Evolutionary conservation across 37 sponge, comb jelly and placozoan species (phyloP), one percentile per base, ranked within the genome.

Genomic region (Petrosia ficiformis): DNA sequence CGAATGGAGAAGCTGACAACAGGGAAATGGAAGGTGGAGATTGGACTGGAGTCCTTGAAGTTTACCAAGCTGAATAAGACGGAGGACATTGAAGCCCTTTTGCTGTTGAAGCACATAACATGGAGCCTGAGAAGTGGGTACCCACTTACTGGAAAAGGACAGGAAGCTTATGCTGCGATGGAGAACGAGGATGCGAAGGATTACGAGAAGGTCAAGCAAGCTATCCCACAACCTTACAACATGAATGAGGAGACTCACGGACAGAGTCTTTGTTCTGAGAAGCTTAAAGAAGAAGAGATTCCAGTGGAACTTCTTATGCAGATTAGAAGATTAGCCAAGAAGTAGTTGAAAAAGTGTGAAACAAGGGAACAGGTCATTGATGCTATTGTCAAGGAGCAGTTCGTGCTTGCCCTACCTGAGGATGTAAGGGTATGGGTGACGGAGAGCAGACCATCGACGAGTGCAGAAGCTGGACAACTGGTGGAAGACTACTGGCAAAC

Each of bases 401-500:
- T 84, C 21, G 29, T 77, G 28, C 26, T 61, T 6, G 40, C 57
- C 0, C n/a, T 84, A 21, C 78, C 78, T 77, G 64, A 42, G 24
- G 73, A 67, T 11, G 26, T 70, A 4, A 19, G 60, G 21, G 43
- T 84, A 3, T 84, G 73, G 73, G 78, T 84, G 26, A 41, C n/a
- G n/a, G 72, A 84, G 64, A 52, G 78, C n/a, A 39, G 65, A 54
- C 73, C 81, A 5, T 59, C 26, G 72, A 71, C 66, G 8, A 31
- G 43, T 29, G 65, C 6, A 36, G 80, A 71, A 26, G 73, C 80
- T 32, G 74, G 74, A 22, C 36, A 22, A 39, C 60, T 81, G n/a
- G 73, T 74, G 32, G 77, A 83, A 25, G 54, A 70, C 65, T 83
- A 70, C 29, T 10, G 44, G 10, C 71, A 77, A 42, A 77, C 84